Percentiles rank a stretch among this genome's conserved stretches.
phyloP scores from a whole-genome alignment of 2,797 vertebrate genomes.

The Coregonus ussuriensis region DNA sequence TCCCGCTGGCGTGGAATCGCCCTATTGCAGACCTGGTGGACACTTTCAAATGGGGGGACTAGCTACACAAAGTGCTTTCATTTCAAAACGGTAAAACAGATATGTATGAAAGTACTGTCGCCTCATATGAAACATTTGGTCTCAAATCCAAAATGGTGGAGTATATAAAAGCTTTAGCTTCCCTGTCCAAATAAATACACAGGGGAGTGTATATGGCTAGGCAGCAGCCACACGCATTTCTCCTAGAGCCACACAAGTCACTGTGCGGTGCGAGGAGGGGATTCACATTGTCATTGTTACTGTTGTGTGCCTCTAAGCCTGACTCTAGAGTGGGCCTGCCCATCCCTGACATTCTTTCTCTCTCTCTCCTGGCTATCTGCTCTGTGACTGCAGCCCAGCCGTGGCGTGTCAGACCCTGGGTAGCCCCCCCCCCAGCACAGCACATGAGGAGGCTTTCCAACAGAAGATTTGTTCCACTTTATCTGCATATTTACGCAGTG shows the following conservation, averaged over 20 bases:
- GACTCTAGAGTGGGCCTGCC: background rate
- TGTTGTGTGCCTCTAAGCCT: constrained; percentile 1
- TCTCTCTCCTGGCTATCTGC: constrained; percentile 6
- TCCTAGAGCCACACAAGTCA: background rate
- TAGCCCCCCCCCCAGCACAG: constrained; percentile 13
- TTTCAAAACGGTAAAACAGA: no score
- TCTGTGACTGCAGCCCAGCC: background rate
- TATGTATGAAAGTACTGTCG: no score
- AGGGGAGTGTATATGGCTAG: no score
- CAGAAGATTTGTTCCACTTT: constrained; percentile 67
- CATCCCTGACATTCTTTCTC: background rate
- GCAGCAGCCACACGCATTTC: background rate
- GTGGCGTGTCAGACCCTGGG: background rate
- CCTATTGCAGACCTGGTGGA: background rate
- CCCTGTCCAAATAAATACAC: no score
- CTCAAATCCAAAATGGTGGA: no score
- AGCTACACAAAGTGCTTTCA: no score
- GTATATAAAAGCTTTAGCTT: no score
- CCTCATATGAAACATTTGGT: no score
- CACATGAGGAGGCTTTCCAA: constrained; percentile 41
- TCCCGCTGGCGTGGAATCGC: no score
- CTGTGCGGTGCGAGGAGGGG: background rate
- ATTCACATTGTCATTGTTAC: background rate
- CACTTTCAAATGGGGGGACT: no score
- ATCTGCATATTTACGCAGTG: constrained; percentile 71